phyloP scores from a whole-genome alignment of 2,113 vertebrate genomes.

The Podarcis raffonei region DNA sequence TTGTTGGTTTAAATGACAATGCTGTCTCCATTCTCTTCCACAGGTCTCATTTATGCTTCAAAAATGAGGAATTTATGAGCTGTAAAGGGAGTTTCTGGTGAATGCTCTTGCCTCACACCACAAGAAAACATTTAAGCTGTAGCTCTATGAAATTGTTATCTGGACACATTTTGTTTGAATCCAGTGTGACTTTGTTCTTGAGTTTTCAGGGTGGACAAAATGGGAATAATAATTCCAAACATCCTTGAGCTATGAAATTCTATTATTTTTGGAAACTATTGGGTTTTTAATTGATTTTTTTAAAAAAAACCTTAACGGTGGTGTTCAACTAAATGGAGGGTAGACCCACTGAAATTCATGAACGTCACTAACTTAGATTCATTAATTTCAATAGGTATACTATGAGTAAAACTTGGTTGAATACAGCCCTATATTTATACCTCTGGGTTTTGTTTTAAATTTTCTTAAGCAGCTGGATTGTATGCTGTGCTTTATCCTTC shows the following conservation, averaged over 20 bases:
- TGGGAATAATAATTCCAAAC: not conserved
- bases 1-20: slow-evolving; percentile 21
- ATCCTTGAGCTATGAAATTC: not conserved
- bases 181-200: not conserved
- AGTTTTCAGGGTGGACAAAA: not conserved
- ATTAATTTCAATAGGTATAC: too few species aligned
- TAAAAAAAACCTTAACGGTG: not conserved
- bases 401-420: too few species aligned
- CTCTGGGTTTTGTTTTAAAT: not conserved
- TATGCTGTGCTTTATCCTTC: not conserved
- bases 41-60: slow-evolving; percentile 10
- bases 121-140: not conserved
- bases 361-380: too few species aligned
- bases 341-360: too few species aligned
- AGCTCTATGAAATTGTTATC: not conserved
- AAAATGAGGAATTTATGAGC: slow-evolving; percentile 4
- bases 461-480: not conserved
- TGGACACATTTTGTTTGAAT: not conserved
- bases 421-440: too few species aligned
- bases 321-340: too few species aligned
- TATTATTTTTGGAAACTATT: not conserved
- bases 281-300: not conserved
- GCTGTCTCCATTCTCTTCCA: slow-evolving; percentile 14
- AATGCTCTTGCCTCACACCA: not conserved
- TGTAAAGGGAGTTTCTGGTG: not conserved